Conservation (phyloP, 2,797 vertebrate species). For the Podargus strigoides region DNA sequence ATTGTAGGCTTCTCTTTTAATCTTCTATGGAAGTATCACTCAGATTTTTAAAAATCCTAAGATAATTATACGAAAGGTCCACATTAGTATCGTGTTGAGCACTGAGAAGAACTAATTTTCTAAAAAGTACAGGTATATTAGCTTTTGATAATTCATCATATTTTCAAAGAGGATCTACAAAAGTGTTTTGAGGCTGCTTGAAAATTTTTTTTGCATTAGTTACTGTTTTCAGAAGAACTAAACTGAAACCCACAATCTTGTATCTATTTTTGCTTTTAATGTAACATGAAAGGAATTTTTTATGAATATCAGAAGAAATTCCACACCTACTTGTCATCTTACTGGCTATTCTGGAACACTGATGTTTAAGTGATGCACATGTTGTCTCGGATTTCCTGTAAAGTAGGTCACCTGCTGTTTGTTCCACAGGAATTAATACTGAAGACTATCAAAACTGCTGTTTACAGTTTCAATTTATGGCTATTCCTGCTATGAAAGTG, state of each 20-base stretch:
- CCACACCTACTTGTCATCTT: not conserved
- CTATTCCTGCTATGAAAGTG: not conserved
- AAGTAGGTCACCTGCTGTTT: slow-evolving; percentile 48
- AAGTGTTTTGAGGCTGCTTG: too few species aligned
- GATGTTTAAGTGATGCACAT: slow-evolving; percentile 1
- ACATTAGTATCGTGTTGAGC: not conserved
- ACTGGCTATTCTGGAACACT: not conserved
- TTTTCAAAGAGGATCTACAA: too few species aligned
- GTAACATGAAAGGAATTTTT: not conserved
- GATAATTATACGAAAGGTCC: not conserved
- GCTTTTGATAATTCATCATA: too few species aligned
- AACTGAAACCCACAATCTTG: not conserved
- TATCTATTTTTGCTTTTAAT: not conserved
- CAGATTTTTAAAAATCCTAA: not conserved
- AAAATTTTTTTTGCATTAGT: not conserved
- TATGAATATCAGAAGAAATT: not conserved
- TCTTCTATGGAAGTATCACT: not conserved
- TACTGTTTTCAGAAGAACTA: not conserved
- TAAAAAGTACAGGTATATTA: too few species aligned
- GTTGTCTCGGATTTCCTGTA: slow-evolving; percentile 41
- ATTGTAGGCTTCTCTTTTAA: not conserved
- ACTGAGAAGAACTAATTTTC: too few species aligned
- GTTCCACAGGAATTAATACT: not conserved
- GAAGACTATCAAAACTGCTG: not conserved
- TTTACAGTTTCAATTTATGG: not conserved